Evolutionary conservation across 2,888 invertebrate genomes (phyloP).

Genomic region (Loripinus fragilis): DNA sequence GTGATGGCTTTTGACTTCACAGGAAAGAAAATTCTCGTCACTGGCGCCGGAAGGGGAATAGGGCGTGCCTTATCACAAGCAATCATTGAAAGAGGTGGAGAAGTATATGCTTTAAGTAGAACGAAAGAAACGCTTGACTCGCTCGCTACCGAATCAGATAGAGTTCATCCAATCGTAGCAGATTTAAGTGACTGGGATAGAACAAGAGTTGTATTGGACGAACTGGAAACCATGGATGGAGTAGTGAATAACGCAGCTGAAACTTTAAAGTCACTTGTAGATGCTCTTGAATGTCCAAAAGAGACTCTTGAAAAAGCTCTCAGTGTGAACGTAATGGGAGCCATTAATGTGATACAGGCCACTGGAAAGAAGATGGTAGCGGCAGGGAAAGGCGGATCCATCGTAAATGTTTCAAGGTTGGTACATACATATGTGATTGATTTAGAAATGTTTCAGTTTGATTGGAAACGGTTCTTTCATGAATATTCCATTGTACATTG

Average conservation of each 20-base stretch:
- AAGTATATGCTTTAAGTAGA: not conserved
- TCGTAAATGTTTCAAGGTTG: slow-evolving; percentile 93
- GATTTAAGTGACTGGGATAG: not conserved
- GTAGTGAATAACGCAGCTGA: not conserved
- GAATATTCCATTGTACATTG: too few species aligned
- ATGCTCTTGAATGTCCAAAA: slow-evolving; percentile 88
- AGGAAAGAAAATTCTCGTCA: not conserved
- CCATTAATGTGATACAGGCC: slow-evolving; percentile 91
- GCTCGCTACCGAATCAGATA: not conserved
- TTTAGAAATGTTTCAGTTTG: too few species aligned
- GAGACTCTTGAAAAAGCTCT: slow-evolving; percentile 89
- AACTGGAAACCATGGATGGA: not conserved
- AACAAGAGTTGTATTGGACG: not conserved
- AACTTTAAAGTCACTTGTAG: too few species aligned
- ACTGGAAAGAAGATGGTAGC: slow-evolving; percentile 90
- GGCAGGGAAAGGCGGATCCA: slow-evolving; percentile 89
- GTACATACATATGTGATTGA: too few species aligned
- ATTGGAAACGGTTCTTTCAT: too few species aligned
- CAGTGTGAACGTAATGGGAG: slow-evolving; percentile 92
- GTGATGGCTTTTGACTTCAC: not conserved
- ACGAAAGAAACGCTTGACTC: not conserved
- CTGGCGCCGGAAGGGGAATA: not conserved
- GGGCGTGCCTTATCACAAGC: not conserved
- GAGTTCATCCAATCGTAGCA: not conserved
- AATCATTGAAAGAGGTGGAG: not conserved